These are phyloP conservation scores for Physeter macrocephalus DNA, from an alignment of 2,113 vertebrate genomes.

Conservation along the genomic window DNA sequence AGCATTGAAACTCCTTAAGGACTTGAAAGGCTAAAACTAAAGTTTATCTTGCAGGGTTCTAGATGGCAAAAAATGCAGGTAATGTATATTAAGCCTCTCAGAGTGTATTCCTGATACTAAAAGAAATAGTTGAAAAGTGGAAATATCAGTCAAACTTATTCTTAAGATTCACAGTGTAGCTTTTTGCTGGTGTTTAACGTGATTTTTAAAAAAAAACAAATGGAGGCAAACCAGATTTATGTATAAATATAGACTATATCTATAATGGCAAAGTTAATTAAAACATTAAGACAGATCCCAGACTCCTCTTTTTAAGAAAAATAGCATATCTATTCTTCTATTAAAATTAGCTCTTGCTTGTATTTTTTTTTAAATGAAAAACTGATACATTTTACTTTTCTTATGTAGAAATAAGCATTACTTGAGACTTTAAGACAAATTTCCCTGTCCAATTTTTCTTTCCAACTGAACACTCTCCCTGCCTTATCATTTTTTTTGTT, in stretches of 20 bases:
- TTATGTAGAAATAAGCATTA: background rate
- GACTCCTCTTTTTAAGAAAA: background rate
- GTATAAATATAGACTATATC: background rate
- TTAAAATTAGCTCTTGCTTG: background rate
- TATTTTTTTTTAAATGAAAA: constrained; percentile 34
- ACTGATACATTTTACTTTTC: constrained; percentile 1
- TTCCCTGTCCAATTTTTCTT: background rate
- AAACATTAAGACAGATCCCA: background rate
- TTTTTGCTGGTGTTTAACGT: background rate
- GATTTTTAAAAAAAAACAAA: background rate
- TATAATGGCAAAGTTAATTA: background rate
- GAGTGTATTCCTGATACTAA: background rate
- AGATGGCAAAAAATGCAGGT: constrained; percentile 19
- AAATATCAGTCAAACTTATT: constrained; percentile 13
- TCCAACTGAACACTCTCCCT: background rate
- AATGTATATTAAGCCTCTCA: constrained; percentile 1
- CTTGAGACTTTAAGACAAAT: background rate
- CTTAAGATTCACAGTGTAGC: background rate
- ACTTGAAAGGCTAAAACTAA: constrained; percentile 30
- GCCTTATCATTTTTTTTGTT: background rate
- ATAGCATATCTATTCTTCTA: background rate
- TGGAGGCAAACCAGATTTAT: background rate
- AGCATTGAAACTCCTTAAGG: constrained; percentile 28
- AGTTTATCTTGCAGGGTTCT: constrained; percentile 37
- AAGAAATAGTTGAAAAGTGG: constrained; percentile 25